Conservation (phyloP, 2,888 invertebrate genomes). For the Mactromeris polynyma region DNA sequence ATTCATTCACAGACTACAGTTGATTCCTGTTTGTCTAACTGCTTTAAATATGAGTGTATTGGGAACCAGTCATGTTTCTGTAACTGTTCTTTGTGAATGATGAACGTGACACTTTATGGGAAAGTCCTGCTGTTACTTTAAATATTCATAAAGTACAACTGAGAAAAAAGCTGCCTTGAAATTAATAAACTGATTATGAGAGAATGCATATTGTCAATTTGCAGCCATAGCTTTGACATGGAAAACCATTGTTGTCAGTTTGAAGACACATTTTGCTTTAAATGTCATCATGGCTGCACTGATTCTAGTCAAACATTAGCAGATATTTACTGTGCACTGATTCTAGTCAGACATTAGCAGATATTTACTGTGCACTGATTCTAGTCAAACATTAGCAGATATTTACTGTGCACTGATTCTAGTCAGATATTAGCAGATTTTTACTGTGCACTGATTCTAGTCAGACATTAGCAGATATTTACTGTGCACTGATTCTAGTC, state of each 20-base stretch:
- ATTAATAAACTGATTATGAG: not conserved
- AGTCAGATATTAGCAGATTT: no score
- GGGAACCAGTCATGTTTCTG: not conserved
- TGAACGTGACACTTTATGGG: not conserved
- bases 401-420: no score
- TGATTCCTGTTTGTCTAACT: conserved; percentile 9
- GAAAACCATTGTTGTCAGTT: not conserved
- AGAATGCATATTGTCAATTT: not conserved
- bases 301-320: not conserved
- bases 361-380: not conserved
- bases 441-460: no score
- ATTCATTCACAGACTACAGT: not conserved
- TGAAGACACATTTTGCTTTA: not conserved
- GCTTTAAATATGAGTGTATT: not conserved
- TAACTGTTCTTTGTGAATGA: not conserved
- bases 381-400: no score
- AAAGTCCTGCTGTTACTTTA: not conserved
- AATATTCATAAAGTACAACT: not conserved
- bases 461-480: no score
- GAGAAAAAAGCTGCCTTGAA: not conserved
- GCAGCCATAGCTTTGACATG: not conserved
- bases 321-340: conserved; percentile 4
- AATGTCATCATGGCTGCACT: not conserved
- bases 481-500: no score
- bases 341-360: not conserved